Evolutionary conservation across 92 coral and sea anemone species (phyloP).

Genomic region (Anthopleura xanthogrammica): DNA sequence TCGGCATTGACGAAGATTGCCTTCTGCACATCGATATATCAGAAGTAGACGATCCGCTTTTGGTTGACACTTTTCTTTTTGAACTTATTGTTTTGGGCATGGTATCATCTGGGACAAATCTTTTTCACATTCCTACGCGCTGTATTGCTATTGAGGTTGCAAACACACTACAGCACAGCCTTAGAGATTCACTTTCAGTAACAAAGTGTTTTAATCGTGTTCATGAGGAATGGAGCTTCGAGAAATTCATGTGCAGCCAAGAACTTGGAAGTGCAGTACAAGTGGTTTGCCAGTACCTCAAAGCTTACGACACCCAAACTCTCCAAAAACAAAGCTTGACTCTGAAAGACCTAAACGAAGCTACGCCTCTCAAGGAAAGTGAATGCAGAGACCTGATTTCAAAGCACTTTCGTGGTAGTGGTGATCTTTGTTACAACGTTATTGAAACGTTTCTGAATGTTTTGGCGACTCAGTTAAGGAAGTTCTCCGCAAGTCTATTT

Average conservation of each 20-base stretch:
- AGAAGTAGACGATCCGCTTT: slow-evolving; percentile 68
- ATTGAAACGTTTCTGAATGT: slow-evolving; percentile 66
- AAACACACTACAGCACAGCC: slow-evolving; percentile 67
- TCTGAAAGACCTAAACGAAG: slow-evolving; percentile 39
- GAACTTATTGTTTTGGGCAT: slow-evolving; percentile 74
- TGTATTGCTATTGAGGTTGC: slow-evolving; percentile 70
- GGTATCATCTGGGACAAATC: slow-evolving; percentile 75
- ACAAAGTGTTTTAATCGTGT: slow-evolving; percentile 59
- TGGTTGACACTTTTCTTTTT: slow-evolving; percentile 74
- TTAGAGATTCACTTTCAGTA: slow-evolving; percentile 57
- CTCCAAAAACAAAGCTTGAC: slow-evolving; percentile 50
- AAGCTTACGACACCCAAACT: slow-evolving; percentile 46
- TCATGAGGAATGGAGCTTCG: slow-evolving; percentile 51
- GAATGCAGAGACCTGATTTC: slow-evolving; percentile 52
- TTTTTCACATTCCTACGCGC: slow-evolving; percentile 60
- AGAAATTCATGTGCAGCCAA: slow-evolving; percentile 53
- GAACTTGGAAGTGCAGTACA: slow-evolving; percentile 64
- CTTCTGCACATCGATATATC: slow-evolving; percentile 73
- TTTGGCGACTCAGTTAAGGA: slow-evolving; percentile 68
- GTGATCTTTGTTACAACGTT: slow-evolving; percentile 60
- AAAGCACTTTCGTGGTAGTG: slow-evolving; percentile 46
- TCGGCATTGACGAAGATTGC: slow-evolving; percentile 45
- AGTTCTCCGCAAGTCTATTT: slow-evolving; percentile 72
- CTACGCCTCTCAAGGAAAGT: slow-evolving; percentile 31
- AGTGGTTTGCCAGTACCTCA: slow-evolving; percentile 77